These are phyloP conservation scores for Brotogeris chrysoptera DNA, from an alignment of 2,797 vertebrate genomes.

Conservation along the genomic window DNA sequence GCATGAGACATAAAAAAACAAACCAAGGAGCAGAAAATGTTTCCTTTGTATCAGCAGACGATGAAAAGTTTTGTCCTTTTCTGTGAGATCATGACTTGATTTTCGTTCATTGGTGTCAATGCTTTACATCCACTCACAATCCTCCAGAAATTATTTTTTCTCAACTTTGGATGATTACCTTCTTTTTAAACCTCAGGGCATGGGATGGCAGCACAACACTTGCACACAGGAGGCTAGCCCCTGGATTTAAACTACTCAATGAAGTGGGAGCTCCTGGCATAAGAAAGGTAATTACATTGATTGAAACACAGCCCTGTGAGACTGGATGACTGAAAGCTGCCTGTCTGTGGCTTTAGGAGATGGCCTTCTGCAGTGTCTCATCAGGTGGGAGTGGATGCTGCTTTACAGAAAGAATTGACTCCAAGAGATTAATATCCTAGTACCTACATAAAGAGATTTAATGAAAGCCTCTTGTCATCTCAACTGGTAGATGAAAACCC, in stretches of 20 bases:
- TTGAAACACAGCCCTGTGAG: background rate
- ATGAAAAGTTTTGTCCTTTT: background rate
- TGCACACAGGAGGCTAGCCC: background rate
- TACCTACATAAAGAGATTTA: background rate
- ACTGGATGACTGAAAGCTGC: background rate
- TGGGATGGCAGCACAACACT: background rate
- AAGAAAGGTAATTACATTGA: background rate
- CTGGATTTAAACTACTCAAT: background rate
- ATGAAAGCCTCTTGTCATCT: background rate
- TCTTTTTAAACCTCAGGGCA: background rate
- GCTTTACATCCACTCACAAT: background rate
- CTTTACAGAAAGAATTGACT: background rate
- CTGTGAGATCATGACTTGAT: background rate
- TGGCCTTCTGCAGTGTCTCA: background rate
- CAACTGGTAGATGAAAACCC: background rate
- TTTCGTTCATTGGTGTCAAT: background rate
- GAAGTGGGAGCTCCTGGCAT: background rate
- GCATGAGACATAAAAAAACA: background rate
- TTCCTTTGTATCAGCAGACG: conserved; percentile 5
- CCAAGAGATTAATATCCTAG: background rate
- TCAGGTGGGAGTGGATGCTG: background rate
- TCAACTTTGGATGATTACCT: background rate
- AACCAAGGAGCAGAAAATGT: background rate
- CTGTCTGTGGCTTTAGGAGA: background rate
- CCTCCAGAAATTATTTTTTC: background rate